Conservation (phyloP, 2,888 invertebrate genomes). For the Pterobdella sp. region DNA sequence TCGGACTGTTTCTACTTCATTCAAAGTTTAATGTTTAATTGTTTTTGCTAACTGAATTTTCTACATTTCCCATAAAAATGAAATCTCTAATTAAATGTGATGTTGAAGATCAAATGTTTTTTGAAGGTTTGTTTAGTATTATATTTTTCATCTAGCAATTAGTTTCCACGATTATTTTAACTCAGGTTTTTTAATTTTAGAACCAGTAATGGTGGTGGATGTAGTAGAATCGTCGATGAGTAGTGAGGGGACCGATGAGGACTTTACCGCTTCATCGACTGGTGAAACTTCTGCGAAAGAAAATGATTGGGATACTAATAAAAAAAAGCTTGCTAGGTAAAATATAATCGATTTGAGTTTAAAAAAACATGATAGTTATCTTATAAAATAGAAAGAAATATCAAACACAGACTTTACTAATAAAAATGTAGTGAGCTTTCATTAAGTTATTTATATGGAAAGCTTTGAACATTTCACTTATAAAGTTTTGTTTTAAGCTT, state of each 20-base stretch:
- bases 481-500: too few species aligned
- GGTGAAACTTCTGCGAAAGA: conserved; percentile 30
- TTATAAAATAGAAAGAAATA: too few species aligned
- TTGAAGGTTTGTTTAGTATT: not conserved
- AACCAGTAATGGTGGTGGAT: conserved; percentile 13
- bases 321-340: not conserved
- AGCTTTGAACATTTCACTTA: too few species aligned
- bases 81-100: not conserved
- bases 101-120: not conserved
- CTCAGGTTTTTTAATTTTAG: not conserved
- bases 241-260: conserved; percentile 27
- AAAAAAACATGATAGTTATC: too few species aligned
- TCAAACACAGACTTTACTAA: too few species aligned
- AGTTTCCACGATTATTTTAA: not conserved
- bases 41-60: not conserved
- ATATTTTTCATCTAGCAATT: not conserved
- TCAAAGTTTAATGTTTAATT: not conserved
- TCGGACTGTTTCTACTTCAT: not conserved
- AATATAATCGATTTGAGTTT: too few species aligned
- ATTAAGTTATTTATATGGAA: too few species aligned
- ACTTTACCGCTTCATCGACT: conserved; percentile 2
- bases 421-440: too few species aligned
- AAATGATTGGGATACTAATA: conserved; percentile 4
- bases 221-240: conserved; percentile 5
- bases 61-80: not conserved